A percentile compares a stretch with the other conserved stretches of the same genome.
Evolutionary conservation across 2,888 invertebrate species (phyloP).

Genomic region (Harpagoxenus sublaevis): DNA sequence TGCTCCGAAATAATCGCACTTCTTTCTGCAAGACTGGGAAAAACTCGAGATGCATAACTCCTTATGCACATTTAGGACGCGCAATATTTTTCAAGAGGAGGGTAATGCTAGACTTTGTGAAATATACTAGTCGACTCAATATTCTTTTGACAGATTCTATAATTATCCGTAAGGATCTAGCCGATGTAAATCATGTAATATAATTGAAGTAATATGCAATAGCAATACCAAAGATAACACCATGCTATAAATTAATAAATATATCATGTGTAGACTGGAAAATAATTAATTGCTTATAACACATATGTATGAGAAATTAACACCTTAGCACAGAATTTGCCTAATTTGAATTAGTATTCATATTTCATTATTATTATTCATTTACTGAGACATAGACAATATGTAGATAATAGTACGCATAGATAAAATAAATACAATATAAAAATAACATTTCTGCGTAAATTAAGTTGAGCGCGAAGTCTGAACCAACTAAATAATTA

Average conservation of each 20-base stretch:
- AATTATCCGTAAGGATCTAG: background rate
- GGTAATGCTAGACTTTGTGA: background rate
- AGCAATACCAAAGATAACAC: constrained; percentile 45
- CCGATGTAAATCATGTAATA: background rate
- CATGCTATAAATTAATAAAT: background rate
- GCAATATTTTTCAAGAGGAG: background rate
- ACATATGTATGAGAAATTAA: background rate
- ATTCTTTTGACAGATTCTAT: background rate
- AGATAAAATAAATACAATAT: background rate
- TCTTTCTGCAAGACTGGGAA: background rate
- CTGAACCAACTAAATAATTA: background rate
- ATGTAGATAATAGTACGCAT: background rate
- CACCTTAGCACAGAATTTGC: background rate
- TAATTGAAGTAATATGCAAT: constrained; percentile 28
- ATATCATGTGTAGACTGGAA: background rate
- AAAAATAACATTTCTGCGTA: background rate
- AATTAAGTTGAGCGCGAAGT: background rate
- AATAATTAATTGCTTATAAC: constrained; percentile 19
- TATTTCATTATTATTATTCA: too few relatives aligned
- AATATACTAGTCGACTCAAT: constrained; percentile 18
- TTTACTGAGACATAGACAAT: too few relatives aligned
- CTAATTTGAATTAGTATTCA: background rate
- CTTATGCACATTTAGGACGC: constrained; percentile 2
- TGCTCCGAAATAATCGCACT: background rate
- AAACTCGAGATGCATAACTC: background rate